Evolutionary conservation across 2,888 invertebrate genomes (phyloP).

Genomic region (Julus scandinavius): DNA sequence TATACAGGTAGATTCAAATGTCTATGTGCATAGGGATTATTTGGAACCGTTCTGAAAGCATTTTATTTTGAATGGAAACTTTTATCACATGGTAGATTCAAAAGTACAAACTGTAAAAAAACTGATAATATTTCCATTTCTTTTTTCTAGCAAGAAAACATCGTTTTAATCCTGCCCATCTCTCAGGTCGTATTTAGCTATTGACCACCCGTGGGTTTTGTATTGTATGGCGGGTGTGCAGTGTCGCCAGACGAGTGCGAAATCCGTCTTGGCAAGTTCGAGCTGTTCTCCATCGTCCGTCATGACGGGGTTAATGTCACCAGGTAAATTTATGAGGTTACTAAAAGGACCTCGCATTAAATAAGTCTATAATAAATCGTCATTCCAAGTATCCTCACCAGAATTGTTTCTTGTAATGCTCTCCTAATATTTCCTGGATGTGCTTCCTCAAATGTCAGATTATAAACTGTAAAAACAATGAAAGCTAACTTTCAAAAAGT

Average conservation of each 20-base stretch:
- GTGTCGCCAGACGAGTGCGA: constrained; percentile 52
- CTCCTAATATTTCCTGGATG: too few relatives aligned
- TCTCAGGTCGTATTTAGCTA: background rate
- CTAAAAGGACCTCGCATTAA: background rate
- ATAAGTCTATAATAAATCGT: too few relatives aligned
- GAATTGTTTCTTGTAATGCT: too few relatives aligned
- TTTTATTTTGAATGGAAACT: too few relatives aligned
- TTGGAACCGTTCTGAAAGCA: too few relatives aligned
- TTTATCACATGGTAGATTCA: too few relatives aligned
- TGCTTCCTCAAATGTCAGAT: too few relatives aligned
- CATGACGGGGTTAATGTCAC: constrained; percentile 54
- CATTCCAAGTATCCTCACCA: too few relatives aligned
- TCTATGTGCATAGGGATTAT: too few relatives aligned
- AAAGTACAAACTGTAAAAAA: background rate
- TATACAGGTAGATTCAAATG: too few relatives aligned
- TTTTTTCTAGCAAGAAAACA: background rate
- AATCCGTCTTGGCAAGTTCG: constrained; percentile 10
- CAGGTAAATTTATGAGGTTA: constrained; percentile 14
- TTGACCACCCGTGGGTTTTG: background rate
- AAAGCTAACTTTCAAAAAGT: too few relatives aligned
- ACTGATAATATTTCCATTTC: background rate
- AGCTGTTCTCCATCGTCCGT: constrained; percentile 21
- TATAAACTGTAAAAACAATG: too few relatives aligned
- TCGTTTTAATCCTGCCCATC: background rate
- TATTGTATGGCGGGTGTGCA: constrained; percentile 55